Evolutionary conservation across 2,113 vertebrate species (phyloP), one percentile per base, ranked within the genome.

Genomic region (Orientallactaga bullata): DNA sequence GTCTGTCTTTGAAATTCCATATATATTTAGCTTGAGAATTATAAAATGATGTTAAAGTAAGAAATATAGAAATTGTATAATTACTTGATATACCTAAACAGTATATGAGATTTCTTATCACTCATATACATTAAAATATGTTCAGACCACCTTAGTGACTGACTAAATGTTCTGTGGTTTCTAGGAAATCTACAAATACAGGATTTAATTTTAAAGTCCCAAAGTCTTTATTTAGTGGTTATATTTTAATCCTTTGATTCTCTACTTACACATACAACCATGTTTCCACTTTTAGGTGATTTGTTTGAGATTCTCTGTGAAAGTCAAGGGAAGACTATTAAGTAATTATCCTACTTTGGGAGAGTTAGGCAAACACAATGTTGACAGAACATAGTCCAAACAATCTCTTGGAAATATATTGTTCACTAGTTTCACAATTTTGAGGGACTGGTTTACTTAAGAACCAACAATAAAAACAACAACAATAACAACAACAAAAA

Each of bases 161-260:
- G 60, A 55, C 42, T 96, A 47, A 47, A 47, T 47, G 80, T 95
- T 94, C 91, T 93, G 85, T 97, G 89, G 91, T 94, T 96, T 97
- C 82, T 91, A 94, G 79, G 89, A 94, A 94, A 95, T 91, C 90
- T 94, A 95, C 26, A 97, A 80, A 94, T 35, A 72, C 30, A 92
- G 0, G 68, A 96, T 95, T 96, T 96, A 91, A 94, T 96, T 90
- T 35, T 92, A 97, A 97, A 93, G 92, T 91, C 68, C 83, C 91
- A 95, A 74, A 92, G 86, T 65, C 97, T 97, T 97, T 26, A 96
- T 93, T 97, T 93, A 95, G 85, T 95, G 83, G 74, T 95, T 93
- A 86, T 95, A 96, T 71, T 95, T 87, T 95, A 87, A 96, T 93
- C 80, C 88, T 80, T 76, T 68, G 26, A 15, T 35, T 89, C 95